Evolutionary conservation across 2,797 vertebrate genomes (phyloP).

Genomic region (Thripadectes ignobilis): DNA sequence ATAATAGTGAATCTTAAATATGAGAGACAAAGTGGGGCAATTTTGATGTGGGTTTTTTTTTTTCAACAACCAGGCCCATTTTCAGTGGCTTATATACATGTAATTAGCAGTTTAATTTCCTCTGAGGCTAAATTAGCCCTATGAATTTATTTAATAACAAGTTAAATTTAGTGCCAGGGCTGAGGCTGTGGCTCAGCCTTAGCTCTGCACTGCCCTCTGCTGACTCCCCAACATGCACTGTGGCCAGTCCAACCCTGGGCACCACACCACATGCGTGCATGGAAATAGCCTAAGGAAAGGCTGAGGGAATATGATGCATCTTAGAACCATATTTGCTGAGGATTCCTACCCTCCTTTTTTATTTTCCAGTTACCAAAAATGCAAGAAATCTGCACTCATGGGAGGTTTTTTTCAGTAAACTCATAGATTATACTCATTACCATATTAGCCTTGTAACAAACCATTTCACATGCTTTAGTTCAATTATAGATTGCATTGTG

Average conservation of each 20-base stretch:
- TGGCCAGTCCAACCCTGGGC: not conserved
- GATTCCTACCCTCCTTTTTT: not conserved
- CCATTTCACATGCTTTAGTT: constrained; percentile 34
- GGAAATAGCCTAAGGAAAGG: not conserved
- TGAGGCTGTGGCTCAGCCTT: constrained; percentile 37
- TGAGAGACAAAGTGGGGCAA: constrained; percentile 9
- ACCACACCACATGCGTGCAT: not conserved
- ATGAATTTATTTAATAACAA: constrained; percentile 77
- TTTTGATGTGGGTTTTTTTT: not conserved
- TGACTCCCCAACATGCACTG: not conserved
- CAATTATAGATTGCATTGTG: constrained; percentile 26
- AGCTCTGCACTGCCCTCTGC: constrained; percentile 83
- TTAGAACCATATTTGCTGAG: not conserved
- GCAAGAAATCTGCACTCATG: not conserved
- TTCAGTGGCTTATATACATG: constrained; percentile 68
- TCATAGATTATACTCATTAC: constrained; percentile 21
- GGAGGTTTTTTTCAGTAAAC: not conserved
- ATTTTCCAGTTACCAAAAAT: not conserved
- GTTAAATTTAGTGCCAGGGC: constrained; percentile 46
- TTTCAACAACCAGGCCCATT: constrained; percentile 39
- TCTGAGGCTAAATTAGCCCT: constrained; percentile 76
- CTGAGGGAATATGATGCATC: not conserved
- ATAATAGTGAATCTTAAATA: constrained; percentile 58
- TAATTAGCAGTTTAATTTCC: constrained; percentile 82
- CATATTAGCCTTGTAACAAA: constrained; percentile 42